Percentiles rank a stretch among this genome's conserved stretches.
Conservation (phyloP, 2,113 vertebrate species). For the Camelus bactrianus region DNA sequence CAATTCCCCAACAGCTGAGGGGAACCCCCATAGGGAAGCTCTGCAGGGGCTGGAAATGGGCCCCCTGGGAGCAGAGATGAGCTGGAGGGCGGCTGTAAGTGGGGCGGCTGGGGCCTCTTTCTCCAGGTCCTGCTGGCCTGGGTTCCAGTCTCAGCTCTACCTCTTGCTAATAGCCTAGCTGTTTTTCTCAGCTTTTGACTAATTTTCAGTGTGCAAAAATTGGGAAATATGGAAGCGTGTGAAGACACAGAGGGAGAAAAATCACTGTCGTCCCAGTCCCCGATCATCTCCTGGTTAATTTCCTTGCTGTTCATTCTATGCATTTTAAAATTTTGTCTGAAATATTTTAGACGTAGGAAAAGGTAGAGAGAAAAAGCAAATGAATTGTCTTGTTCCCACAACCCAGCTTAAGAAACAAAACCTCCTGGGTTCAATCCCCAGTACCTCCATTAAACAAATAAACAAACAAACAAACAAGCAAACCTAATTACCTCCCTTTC, state of each 20-base stretch:
- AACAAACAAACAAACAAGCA: too few species aligned
- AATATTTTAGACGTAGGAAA: background rate
- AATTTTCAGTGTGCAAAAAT: background rate
- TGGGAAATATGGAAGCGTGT: background rate
- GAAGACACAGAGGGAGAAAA: background rate
- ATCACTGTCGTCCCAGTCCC: background rate
- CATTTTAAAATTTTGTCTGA: background rate
- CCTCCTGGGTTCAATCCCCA: too few species aligned
- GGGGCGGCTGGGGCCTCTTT: background rate
- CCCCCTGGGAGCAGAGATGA: background rate
- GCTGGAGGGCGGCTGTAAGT: background rate
- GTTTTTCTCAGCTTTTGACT: background rate
- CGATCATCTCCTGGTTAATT: background rate
- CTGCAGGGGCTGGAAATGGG: background rate
- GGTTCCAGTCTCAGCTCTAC: background rate
- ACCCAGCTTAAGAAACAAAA: background rate
- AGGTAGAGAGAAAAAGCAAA: background rate
- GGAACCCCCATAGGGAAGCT: background rate
- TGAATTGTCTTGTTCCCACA: background rate
- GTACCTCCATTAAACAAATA: background rate
- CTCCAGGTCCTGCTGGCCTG: background rate
- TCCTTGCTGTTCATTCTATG: background rate
- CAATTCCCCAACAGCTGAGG: background rate
- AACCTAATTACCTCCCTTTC: too few species aligned
- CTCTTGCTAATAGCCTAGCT: background rate